Evolutionary conservation across 1,140 invertebrate species (phyloP).

Genomic region (Pygmarrhopalites habei): DNA sequence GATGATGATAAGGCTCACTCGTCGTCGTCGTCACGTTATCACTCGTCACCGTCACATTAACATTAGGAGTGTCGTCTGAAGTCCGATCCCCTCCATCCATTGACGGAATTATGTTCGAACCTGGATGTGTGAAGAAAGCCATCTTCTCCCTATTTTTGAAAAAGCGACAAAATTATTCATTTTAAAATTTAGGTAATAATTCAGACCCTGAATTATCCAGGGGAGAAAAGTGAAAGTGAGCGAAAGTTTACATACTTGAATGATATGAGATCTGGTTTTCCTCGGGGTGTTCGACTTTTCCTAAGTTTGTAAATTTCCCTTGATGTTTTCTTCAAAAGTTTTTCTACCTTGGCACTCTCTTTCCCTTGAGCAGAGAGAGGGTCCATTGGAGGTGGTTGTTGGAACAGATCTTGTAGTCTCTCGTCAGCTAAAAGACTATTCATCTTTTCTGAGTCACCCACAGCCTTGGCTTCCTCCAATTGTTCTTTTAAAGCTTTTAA

Average conservation of each 20-base stretch:
- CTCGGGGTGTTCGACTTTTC: slow-evolving; percentile 76
- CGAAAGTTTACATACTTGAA: slow-evolving; percentile 94
- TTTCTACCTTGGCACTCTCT: slow-evolving; percentile 69
- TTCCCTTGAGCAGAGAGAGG: slow-evolving; percentile 25
- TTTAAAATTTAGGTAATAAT: neutral
- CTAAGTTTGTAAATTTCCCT: slow-evolving; percentile 82
- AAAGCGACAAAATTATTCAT: neutral
- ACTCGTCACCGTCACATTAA: neutral
- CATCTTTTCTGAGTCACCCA: slow-evolving; percentile 69
- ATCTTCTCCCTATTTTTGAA: slow-evolving; percentile 77
- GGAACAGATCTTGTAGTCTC: slow-evolving; percentile 68
- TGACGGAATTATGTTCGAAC: slow-evolving; percentile 17
- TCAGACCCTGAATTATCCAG: neutral
- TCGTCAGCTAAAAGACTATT: slow-evolving; percentile 79
- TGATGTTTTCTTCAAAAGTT: slow-evolving; percentile 74
- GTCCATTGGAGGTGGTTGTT: slow-evolving; percentile 32
- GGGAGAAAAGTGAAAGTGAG: slow-evolving; percentile 10
- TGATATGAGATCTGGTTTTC: slow-evolving; percentile 80
- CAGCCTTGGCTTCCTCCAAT: slow-evolving; percentile 58
- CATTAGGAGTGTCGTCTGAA: slow-evolving; percentile 12
- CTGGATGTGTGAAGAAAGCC: slow-evolving; percentile 73
- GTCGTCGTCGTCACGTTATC: neutral
- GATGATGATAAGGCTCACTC: neutral
- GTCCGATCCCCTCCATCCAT: slow-evolving; percentile 2
- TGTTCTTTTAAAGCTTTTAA: slow-evolving; percentile 66